Conservation (phyloP, 2,888 invertebrate genomes). For the Clepsis dumicolana region DNA sequence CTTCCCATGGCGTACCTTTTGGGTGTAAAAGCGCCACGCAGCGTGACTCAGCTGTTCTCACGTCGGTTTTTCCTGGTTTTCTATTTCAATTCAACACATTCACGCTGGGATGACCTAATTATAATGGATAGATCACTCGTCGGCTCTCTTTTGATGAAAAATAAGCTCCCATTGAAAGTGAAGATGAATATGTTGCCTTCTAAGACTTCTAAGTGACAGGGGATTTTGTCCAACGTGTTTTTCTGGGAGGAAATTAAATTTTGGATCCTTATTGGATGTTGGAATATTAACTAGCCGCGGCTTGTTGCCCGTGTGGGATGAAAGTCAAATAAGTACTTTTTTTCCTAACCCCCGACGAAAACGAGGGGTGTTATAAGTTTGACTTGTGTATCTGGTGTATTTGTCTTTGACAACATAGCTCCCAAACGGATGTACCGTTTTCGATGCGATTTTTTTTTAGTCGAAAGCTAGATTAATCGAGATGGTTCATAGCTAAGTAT, state of each 20-base stretch:
- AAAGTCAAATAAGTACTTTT: no score
- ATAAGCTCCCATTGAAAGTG: constrained; percentile 20
- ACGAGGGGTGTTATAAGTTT: no score
- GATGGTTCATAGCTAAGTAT: no score
- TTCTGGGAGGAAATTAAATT: not conserved
- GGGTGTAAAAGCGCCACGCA: not conserved
- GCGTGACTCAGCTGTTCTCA: constrained; percentile 7
- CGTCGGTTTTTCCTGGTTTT: constrained; percentile 26
- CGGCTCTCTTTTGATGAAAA: constrained; percentile 42
- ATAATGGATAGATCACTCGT: constrained; percentile 51
- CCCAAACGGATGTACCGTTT: no score
- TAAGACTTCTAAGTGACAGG: constrained; percentile 33
- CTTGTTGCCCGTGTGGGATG: no score
- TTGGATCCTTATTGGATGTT: no score
- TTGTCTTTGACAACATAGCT: no score
- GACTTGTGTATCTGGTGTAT: no score
- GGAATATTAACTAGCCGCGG: no score
- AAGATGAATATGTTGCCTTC: constrained; percentile 38
- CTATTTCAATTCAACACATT: constrained; percentile 50
- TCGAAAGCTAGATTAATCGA: no score
- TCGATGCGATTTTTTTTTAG: no score
- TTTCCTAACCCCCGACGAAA: no score
- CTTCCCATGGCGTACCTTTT: not conserved
- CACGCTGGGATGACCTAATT: constrained; percentile 54
- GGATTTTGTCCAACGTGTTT: constrained; percentile 15